Evolutionary conservation across 2,888 invertebrate genomes (phyloP).

Genomic region (Agrochola lychnidis): DNA sequence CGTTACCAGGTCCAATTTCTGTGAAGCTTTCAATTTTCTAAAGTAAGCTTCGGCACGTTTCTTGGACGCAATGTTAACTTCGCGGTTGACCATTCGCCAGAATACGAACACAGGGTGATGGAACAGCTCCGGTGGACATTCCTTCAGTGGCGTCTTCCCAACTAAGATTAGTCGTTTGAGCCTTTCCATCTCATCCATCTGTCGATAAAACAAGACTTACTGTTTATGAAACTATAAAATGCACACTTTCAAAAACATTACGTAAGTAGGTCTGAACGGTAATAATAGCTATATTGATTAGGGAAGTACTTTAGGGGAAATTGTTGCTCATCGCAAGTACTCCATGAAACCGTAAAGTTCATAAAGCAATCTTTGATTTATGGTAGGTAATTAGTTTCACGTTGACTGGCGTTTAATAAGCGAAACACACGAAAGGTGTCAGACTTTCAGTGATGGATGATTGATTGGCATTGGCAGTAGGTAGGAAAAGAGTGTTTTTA

Average conservation of each 20-base stretch:
- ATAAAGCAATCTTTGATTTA: constrained; percentile 64
- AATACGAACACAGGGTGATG: constrained; percentile 93
- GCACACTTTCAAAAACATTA: constrained; percentile 3
- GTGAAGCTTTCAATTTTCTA: constrained; percentile 84
- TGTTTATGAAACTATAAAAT: constrained; percentile 35
- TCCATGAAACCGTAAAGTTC: constrained; percentile 60
- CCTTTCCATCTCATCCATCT: constrained; percentile 92
- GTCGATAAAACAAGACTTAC: constrained; percentile 56
- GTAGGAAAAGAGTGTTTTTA: constrained; percentile 17
- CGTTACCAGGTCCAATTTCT: constrained; percentile 80
- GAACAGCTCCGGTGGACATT: constrained; percentile 92
- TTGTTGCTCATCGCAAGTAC: constrained; percentile 23
- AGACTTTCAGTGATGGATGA: constrained; percentile 34
- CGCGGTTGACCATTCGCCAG: constrained; percentile 90
- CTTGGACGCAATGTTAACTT: constrained; percentile 86
- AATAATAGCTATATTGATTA: constrained; percentile 35
- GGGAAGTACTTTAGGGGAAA: constrained; percentile 15
- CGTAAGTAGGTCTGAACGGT: constrained; percentile 19
- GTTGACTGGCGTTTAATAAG: constrained; percentile 59
- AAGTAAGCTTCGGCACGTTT: constrained; percentile 87
- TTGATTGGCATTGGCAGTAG: constrained; percentile 36
- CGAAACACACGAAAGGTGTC: constrained; percentile 53
- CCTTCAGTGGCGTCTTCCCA: constrained; percentile 92
- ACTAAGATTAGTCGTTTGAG: constrained; percentile 92
- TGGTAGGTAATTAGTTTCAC: constrained; percentile 66